Evolutionary conservation across 64 coral and sea anemone species (phyloP), one percentile per base, ranked within the genome.

Genomic region (Catalaphyllia jardinei): DNA sequence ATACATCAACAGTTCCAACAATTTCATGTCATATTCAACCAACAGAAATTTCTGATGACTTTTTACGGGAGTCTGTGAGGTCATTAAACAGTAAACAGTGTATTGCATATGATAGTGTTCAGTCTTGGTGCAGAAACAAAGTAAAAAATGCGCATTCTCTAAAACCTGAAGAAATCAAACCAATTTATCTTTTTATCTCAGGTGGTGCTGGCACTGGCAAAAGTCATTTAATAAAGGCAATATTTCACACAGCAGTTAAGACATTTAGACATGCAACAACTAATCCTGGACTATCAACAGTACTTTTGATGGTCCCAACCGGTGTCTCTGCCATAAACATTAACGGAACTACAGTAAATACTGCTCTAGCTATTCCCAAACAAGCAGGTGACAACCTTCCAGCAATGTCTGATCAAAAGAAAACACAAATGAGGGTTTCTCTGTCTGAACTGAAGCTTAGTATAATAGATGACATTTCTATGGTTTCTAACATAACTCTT

Each of bases 401-500:
- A 27, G 16, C 59, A 78, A 57, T 82, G 80, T 86, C 90, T 29
- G 73, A 92, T 55, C 73, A 92, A 76, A 92, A 87, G 33, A 73
- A 80, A 87, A 92, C 82, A 19, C 82, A 87, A 33, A 67, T 67
- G 22, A 86, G 83, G 55, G 49, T 73, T 0, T 87, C 55, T 50
- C 52, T 88, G 12, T 0, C 42, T 5, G 72, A 88, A 77, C 63
- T 87, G 12, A 92, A 79, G 52, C 62, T 87, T 79, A 55, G 87
- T 27, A 92, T 87, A 29, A 87, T 87, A 22, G 90, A 92, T 92
- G 82, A 92, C 72, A 87, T 92, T 77, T 92, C 90, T 28, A 92
- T 92, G 90, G 90, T 92, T 87, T 84, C 72, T 24, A 92, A 92
- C 62, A 82, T 8, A 2, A 74, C 46, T 35, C 73, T 91, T 29